A percentile compares a stretch with the other conserved stretches of the same genome.
Conservation (phyloP, 1,140 invertebrate genomes). For the Tyrophagus putrescentiae region DNA sequence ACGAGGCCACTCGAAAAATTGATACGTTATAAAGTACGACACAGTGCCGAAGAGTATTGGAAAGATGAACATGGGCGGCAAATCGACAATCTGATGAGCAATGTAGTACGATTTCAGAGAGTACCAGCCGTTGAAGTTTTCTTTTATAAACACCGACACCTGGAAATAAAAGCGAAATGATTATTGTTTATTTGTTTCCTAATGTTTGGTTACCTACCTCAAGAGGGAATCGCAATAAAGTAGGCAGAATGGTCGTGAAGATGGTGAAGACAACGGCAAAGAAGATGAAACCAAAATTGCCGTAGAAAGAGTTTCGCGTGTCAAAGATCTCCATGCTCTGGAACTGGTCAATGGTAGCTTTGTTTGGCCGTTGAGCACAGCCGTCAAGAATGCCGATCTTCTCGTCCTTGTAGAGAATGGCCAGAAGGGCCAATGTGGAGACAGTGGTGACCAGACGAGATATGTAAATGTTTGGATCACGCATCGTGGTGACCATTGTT, state of each 20-base stretch:
- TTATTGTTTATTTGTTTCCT: too few species aligned
- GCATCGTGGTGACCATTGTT: background rate
- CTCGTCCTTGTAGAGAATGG: background rate
- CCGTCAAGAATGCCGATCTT: constrained; percentile 16
- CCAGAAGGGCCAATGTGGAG: background rate
- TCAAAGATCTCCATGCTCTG: constrained; percentile 10
- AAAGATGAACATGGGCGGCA: constrained; percentile 18
- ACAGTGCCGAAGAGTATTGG: constrained; percentile 6
- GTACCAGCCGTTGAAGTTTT: constrained; percentile 23
- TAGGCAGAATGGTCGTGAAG: constrained; percentile 12
- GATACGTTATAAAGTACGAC: constrained; percentile 18
- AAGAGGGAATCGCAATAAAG: constrained; percentile 15
- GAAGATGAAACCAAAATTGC: constrained; percentile 19
- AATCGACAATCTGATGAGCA: constrained; percentile 20
- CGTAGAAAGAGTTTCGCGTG: background rate
- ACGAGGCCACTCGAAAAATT: constrained; percentile 6
- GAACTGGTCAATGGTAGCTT: background rate
- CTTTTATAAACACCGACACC: constrained; percentile 16
- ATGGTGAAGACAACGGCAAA: constrained; percentile 8
- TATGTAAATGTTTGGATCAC: constrained; percentile 11
- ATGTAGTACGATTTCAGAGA: constrained; percentile 20
- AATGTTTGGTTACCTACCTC: too few species aligned
- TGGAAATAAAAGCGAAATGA: too few species aligned
- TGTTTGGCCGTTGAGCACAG: constrained; percentile 11
- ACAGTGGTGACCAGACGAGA: background rate